These are phyloP conservation scores for Anticlea derivata DNA, from an alignment of 2,888 invertebrate species.

Conservation along the genomic window DNA sequence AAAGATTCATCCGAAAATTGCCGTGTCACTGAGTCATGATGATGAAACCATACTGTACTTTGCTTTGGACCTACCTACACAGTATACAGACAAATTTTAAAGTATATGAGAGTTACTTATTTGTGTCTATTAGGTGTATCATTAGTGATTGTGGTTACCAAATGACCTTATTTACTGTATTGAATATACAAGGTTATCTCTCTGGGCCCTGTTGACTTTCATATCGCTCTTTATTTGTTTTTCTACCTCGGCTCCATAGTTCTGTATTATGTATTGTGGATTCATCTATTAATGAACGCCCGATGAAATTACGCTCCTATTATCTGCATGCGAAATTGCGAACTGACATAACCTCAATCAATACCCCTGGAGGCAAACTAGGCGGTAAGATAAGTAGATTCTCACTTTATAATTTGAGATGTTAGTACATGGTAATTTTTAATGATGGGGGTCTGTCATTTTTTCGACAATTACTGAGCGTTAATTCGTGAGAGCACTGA, in stretches of 20 bases:
- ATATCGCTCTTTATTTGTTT: constrained; percentile 47
- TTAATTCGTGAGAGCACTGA: constrained; percentile 54
- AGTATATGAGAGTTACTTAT: constrained; percentile 11
- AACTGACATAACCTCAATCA: constrained; percentile 13
- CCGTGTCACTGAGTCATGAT: constrained; percentile 3
- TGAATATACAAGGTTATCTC: constrained; percentile 66
- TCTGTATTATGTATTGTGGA: constrained; percentile 24
- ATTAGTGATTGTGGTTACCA: constrained; percentile 47
- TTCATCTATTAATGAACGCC: constrained; percentile 31
- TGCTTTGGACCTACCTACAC: too few relatives aligned
- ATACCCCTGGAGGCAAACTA: constrained; percentile 20
- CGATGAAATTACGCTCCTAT: constrained; percentile 22
- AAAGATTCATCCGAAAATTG: background rate
- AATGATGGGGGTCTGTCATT: constrained; percentile 58
- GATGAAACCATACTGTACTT: background rate
- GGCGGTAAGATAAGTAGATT: constrained; percentile 19
- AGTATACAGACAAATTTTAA: background rate
- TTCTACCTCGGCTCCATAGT: constrained; percentile 30
- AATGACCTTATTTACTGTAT: constrained; percentile 64
- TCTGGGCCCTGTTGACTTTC: constrained; percentile 52
- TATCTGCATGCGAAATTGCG: constrained; percentile 5
- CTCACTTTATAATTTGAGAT: background rate
- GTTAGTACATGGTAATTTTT: constrained; percentile 26
- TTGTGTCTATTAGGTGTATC: constrained; percentile 36
- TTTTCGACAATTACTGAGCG: constrained; percentile 55